Conservation (phyloP, 2,113 vertebrate genomes). For the Sialia sialis region DNA sequence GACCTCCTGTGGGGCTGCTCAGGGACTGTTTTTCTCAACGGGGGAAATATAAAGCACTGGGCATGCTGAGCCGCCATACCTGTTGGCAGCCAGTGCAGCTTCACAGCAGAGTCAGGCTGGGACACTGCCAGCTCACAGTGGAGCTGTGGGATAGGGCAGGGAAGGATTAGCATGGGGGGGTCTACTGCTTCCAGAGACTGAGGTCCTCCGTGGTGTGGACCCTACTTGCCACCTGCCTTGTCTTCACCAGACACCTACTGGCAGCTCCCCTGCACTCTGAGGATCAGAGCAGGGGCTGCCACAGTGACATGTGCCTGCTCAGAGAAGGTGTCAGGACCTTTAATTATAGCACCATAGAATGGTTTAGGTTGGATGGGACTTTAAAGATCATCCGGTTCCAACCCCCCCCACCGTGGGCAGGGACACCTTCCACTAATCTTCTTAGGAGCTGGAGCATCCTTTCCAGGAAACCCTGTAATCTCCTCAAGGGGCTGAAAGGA, state of each 20-base stretch:
- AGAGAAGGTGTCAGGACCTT: neutral
- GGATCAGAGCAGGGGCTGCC: neutral
- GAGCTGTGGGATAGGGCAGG: neutral
- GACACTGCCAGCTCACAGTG: neutral
- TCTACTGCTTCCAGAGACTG: neutral
- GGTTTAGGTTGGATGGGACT: neutral
- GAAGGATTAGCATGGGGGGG: neutral
- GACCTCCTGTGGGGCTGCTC: neutral
- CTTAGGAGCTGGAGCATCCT: neutral
- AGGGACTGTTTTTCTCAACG: neutral
- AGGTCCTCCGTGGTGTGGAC: neutral
- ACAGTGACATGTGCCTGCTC: rapidly evolving
- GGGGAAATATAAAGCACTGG: neutral
- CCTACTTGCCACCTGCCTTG: neutral
- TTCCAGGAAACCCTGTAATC: conserved; percentile 19
- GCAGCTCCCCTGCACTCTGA: rapidly evolving
- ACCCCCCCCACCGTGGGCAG: neutral
- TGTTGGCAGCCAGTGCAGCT: neutral
- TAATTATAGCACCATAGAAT: neutral
- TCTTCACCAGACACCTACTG: neutral
- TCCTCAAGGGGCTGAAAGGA: neutral
- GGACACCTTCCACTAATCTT: neutral
- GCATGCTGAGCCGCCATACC: neutral
- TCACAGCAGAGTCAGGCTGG: rapidly evolving
- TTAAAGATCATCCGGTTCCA: neutral